These are phyloP conservation scores for Cheilosia soror DNA, from an alignment of 2,888 invertebrate genomes.

Conservation along the genomic window DNA sequence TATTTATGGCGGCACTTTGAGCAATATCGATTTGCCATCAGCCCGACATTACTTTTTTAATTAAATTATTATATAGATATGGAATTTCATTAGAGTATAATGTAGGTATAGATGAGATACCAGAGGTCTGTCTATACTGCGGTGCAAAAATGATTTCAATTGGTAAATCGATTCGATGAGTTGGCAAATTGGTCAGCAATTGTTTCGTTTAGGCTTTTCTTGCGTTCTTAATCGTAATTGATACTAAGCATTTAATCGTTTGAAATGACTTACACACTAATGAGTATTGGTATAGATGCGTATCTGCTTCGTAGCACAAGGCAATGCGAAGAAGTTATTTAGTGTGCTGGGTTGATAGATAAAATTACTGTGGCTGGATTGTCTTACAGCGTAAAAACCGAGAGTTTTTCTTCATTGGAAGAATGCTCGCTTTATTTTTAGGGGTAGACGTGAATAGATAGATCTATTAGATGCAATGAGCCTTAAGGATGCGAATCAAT, in stretches of 20 bases:
- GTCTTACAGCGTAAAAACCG: not conserved
- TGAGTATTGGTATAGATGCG: not conserved
- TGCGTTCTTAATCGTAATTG: slow-evolving; percentile 7
- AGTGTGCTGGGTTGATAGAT: not conserved
- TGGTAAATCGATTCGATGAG: not conserved
- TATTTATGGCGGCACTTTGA: slow-evolving; percentile 21
- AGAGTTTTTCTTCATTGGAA: not conserved
- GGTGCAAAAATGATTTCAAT: not conserved
- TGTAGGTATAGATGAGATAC: too few relatives aligned
- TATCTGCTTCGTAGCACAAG: not conserved
- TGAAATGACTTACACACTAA: slow-evolving; percentile 17
- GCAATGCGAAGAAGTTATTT: not conserved
- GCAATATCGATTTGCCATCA: slow-evolving; percentile 31
- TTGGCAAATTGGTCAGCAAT: slow-evolving; percentile 12
- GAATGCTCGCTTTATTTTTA: not conserved
- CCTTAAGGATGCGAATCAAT: not conserved
- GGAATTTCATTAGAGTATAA: too few relatives aligned
- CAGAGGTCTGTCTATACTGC: too few relatives aligned
- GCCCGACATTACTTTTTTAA: not conserved
- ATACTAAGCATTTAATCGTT: slow-evolving; percentile 12
- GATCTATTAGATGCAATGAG: not conserved
- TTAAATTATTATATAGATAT: not conserved
- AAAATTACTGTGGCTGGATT: not conserved
- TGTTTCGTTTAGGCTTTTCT: not conserved
- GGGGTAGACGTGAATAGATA: not conserved